phyloP scores from a whole-genome alignment of 2,113 vertebrate species.

The Porphyrio hochstetteri region DNA sequence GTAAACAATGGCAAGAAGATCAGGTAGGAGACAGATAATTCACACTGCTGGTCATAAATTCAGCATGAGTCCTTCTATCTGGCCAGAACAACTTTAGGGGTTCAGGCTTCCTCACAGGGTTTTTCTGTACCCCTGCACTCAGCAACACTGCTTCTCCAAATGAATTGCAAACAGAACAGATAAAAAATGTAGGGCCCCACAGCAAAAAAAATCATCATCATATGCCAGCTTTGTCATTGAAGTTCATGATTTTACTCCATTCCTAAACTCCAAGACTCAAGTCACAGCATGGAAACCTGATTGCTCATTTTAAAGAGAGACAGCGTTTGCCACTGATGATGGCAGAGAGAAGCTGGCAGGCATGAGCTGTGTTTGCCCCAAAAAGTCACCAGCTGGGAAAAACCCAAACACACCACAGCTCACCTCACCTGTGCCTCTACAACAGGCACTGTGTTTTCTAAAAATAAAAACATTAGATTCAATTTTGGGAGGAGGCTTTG shows the following conservation, averaged over 20 bases:
- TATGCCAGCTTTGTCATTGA: background rate
- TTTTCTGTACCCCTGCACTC: background rate
- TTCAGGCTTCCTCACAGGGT: background rate
- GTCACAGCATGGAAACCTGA: background rate
- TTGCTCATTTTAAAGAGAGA: background rate
- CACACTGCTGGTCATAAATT: background rate
- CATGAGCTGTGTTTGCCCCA: background rate
- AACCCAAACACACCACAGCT: background rate
- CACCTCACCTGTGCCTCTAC: background rate
- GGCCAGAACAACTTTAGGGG: background rate
- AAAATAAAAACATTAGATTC: conserved; percentile 22
- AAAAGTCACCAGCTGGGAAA: background rate
- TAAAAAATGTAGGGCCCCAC: background rate
- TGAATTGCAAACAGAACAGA: background rate
- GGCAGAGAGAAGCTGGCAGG: background rate
- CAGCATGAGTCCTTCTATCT: background rate
- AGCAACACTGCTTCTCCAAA: background rate
- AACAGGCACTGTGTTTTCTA: conserved; percentile 12
- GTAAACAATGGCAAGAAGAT: background rate
- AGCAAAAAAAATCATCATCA: background rate
- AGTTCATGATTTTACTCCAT: background rate
- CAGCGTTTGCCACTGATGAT: background rate
- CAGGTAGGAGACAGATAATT: background rate
- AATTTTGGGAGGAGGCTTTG: conserved; percentile 27
- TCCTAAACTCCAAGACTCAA: background rate